These are phyloP conservation scores for Atta cephalotes DNA, from an alignment of 1,140 invertebrate species.

Conservation along the genomic window DNA sequence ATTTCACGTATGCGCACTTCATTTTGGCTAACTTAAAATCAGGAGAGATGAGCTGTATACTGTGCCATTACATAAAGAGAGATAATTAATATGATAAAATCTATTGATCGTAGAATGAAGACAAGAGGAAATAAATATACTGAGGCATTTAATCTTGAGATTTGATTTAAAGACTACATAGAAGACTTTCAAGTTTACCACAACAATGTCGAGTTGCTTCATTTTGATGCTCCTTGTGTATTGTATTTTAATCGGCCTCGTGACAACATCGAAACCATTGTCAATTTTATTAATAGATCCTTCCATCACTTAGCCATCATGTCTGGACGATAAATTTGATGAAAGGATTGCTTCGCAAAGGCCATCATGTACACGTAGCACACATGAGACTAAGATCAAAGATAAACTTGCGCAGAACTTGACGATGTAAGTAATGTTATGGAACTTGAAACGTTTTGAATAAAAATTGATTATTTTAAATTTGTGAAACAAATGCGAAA, in stretches of 20 bases:
- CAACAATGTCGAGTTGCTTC: neutral
- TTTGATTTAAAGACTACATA: neutral
- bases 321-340: neutral
- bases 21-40: too few species aligned
- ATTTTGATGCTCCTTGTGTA: neutral
- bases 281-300: slow-evolving; percentile 2
- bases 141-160: too few species aligned
- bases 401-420: slow-evolving; percentile 27
- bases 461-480: neutral
- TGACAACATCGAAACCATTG: neutral
- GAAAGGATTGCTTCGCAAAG: slow-evolving; percentile 11
- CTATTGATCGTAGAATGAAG: too few species aligned
- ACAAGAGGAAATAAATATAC: too few species aligned
- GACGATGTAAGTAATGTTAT: slow-evolving; percentile 7
- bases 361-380: slow-evolving; percentile 25
- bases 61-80: too few species aligned
- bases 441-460: too few species aligned
- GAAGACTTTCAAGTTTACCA: neutral
- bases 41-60: too few species aligned
- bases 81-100: too few species aligned
- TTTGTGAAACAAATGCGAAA: neutral
- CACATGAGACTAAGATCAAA: neutral
- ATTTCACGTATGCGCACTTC: too few species aligned
- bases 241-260: neutral
- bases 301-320: neutral